Base-by-base conservation (phyloP, 2,797 vertebrate species). In the Spea hammondii region DNA sequence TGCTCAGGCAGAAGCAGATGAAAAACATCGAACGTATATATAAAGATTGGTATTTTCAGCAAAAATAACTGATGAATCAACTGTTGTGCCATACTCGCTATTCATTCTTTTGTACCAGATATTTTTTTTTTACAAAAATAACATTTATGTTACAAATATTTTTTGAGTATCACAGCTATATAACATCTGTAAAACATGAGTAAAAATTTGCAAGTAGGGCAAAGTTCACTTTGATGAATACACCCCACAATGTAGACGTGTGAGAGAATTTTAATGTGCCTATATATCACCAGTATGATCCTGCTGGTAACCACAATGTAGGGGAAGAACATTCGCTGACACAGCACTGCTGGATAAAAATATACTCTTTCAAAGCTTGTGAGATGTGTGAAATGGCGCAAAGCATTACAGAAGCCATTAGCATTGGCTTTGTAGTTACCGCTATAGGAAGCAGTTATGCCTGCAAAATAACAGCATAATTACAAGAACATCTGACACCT, bases 321-420 rank as follows among this genome's bases (percentile, higher is more conserved):
- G 32, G 59, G 59, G 5, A 62, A 4, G 59, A 62, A 62, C 32
- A 62, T 17, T 7, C 32, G 59, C 59, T 62, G 59, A 62, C 6
- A 62, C n/a, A 62, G 59, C 59, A 62, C 5, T 14, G 59, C n/a
- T 6, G 59, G 59, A 62, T 62, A 62, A 62, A 62, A 32, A 62
- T 32, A 32, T 62, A 62, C 9, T 5, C 14, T 17, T 62, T 62
- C n/a, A 17, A 17, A 17, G 59, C 59, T 62, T n/a, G n/a, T 62
- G n/a, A 17, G n/a, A 62, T 62, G 12, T 62, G 5, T 17, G 59
- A 14, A 62, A 62, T 62, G 5, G 9, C 9, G 59, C 14, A 62
- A 62, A 17, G 59, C 12, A 62, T 62, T 62, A 62, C 5, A 32
- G 59, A 17, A 6, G 5, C 59, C 59, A 14, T 62, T 32, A 9